phyloP scores from a whole-genome alignment of 2,113 vertebrate species.

The Cochlearius cochlearius region DNA sequence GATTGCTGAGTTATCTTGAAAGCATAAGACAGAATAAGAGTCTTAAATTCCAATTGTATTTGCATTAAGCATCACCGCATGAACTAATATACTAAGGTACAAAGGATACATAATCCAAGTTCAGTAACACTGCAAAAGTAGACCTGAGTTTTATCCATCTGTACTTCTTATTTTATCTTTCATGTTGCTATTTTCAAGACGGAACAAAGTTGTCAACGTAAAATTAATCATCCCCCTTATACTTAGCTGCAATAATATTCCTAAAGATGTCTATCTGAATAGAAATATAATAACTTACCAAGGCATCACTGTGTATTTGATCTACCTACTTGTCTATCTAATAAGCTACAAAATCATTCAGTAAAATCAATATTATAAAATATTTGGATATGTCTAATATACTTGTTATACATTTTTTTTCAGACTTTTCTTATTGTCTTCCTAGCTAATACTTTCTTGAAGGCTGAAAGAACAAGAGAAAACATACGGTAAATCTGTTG shows the following conservation, averaged over 20 bases:
- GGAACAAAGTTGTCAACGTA: background rate
- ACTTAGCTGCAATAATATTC: background rate
- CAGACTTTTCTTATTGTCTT: background rate
- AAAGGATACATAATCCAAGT: background rate
- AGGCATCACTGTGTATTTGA: background rate
- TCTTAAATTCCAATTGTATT: background rate
- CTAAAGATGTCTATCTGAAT: background rate
- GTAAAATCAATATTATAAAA: background rate
- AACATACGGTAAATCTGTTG: conserved; percentile 59
- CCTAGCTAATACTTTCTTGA: background rate
- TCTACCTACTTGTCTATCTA: background rate
- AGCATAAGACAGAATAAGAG: background rate
- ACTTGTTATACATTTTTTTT: background rate
- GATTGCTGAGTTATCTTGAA: background rate
- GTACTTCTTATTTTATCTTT: background rate
- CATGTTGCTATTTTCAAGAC: background rate
- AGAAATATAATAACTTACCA: background rate
- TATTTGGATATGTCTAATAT: background rate
- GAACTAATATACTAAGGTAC: background rate
- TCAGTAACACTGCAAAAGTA: background rate
- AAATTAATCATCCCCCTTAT: background rate
- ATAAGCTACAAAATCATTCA: background rate
- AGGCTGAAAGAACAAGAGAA: conserved; percentile 31
- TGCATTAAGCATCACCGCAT: background rate
- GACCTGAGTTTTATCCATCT: background rate